These are phyloP conservation scores for Acrocephalus arundinaceus DNA, from an alignment of 2,113 vertebrate genomes.

Conservation along the genomic window DNA sequence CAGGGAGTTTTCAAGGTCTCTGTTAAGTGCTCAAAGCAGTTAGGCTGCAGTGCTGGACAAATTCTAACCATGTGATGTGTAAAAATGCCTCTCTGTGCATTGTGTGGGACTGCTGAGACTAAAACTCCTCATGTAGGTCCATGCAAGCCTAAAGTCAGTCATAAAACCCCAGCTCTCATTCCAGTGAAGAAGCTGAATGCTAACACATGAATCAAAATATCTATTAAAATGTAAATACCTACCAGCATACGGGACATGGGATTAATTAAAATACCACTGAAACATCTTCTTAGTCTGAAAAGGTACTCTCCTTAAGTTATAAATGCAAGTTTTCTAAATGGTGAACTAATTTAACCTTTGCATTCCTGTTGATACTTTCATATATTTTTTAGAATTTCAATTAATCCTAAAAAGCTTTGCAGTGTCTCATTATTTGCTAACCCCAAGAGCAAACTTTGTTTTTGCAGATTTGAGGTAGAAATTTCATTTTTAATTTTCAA, in stretches of 20 bases:
- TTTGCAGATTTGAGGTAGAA: background rate
- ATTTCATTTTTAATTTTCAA: background rate
- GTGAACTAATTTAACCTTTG: background rate
- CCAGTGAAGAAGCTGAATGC: background rate
- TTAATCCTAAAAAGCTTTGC: background rate
- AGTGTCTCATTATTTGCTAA: background rate
- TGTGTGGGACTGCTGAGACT: background rate
- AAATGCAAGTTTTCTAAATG: background rate
- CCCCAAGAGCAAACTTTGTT: background rate
- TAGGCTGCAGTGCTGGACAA: background rate
- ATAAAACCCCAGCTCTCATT: background rate
- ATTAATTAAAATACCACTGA: background rate
- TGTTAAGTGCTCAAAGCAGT: slow-evolving; percentile 1
- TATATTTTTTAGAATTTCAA: accelerated
- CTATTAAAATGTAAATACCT: background rate
- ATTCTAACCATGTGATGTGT: background rate
- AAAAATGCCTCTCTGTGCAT: background rate
- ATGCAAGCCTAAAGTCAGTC: background rate
- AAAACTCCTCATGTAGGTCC: background rate
- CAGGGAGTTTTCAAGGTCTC: background rate
- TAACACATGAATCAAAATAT: background rate
- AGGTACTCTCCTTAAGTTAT: background rate
- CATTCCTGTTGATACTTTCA: background rate
- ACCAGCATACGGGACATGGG: accelerated
- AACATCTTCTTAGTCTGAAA: background rate